Conservation (phyloP, 2,113 vertebrate species). For the Rhinichthys klamathensis region DNA sequence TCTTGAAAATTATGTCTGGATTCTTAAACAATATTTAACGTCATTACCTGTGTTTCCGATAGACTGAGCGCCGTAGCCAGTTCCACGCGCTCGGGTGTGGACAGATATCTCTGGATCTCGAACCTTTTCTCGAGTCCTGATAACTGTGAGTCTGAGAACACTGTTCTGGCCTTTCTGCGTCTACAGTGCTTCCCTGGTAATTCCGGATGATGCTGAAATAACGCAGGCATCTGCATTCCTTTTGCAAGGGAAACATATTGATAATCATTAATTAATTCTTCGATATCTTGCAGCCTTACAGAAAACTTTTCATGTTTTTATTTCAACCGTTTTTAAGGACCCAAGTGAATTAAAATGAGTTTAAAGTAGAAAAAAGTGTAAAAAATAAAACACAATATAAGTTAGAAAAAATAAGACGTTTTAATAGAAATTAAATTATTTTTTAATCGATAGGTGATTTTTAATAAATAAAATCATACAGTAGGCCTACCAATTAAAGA, state of each 20-base stretch:
- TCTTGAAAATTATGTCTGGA: background rate
- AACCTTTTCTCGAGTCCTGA: constrained; percentile 96
- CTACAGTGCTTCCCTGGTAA: constrained; percentile 94
- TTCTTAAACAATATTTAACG: background rate
- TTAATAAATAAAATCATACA: background rate
- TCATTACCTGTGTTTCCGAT: constrained; percentile 93
- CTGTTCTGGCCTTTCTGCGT: constrained; percentile 93
- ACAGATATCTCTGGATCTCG: constrained; percentile 94
- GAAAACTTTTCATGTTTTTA: background rate
- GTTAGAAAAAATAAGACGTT: background rate
- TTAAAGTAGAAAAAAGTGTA: too few species aligned
- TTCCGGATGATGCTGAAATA: constrained; percentile 92
- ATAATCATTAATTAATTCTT: background rate
- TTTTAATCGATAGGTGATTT: background rate
- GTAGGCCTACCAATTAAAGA: background rate
- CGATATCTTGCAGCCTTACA: background rate
- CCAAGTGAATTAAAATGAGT: background rate
- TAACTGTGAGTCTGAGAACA: constrained; percentile 97
- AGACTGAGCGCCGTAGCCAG: constrained; percentile 96
- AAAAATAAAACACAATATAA: background rate
- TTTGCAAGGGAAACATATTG: background rate
- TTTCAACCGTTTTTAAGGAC: background rate
- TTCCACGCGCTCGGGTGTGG: constrained; percentile 95
- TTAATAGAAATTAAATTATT: background rate
- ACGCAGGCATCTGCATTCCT: constrained; percentile 92